Evolutionary conservation across 2,113 vertebrate genomes (phyloP).

Genomic region (Jaculus jaculus): DNA sequence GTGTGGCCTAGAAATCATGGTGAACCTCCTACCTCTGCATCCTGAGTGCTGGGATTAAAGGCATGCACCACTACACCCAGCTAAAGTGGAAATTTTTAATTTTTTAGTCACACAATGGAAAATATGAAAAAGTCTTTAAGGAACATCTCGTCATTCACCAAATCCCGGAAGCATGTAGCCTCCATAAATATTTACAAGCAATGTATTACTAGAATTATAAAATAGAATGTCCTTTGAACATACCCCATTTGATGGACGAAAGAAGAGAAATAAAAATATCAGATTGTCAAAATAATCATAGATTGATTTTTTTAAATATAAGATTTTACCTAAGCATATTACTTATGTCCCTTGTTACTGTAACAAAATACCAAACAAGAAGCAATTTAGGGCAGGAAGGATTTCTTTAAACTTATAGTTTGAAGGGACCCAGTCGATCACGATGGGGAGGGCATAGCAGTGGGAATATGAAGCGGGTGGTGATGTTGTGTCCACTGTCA

Average conservation of each 20-base stretch:
- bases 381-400: too few species aligned
- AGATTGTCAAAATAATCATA: neutral
- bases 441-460: too few species aligned
- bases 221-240: neutral
- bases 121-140: neutral
- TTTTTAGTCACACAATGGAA: neutral
- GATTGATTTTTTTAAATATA: neutral
- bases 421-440: too few species aligned
- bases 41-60: too few species aligned
- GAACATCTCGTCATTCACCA: neutral
- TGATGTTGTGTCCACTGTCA: too few species aligned
- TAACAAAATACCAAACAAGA: too few species aligned
- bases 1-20: too few species aligned
- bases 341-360: too few species aligned
- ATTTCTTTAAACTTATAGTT: too few species aligned
- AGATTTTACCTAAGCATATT: neutral
- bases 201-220: neutral
- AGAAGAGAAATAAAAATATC: neutral
- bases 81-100: neutral
- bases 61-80: too few species aligned
- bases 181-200: neutral
- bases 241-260: neutral
- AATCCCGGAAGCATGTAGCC: neutral
- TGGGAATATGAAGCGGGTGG: too few species aligned
- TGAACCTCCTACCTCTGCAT: too few species aligned